Evolutionary conservation across 2,888 invertebrate species (phyloP), one percentile per base, ranked within the genome.

Genomic region (Drosophila trichaetosa): DNA sequence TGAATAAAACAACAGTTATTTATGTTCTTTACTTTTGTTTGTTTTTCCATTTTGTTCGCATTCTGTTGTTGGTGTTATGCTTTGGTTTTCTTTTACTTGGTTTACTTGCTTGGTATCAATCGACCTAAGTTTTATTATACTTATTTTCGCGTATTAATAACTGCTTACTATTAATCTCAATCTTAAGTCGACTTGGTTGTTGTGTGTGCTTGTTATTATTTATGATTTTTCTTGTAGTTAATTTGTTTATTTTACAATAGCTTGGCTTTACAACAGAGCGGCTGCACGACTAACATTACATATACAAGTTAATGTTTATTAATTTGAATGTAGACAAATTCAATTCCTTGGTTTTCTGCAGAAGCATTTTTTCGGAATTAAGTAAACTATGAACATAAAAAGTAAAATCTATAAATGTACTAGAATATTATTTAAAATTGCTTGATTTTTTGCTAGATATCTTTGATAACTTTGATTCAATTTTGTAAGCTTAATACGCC

Each of bases 1-100:
- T 79, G 66, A 86, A 82, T 82, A 83, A 86, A 86, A 82, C 82
- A 86, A 81, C 84, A 73, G 82, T 86, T 86, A 87, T 86, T 87
- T 87, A 86, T 83, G 79, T 77, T 82, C 73, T 73, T 76, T 78
- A 75, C 65, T 67, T 77, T 77, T 73, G 67, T 80, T 80, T 65
- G 58, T 66, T 76, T 82, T 69, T 59, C 36, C 71, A 60, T 66
- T 76, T 76, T 72, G 72, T 60, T 74, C 18, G 68, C 73, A 61
- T 54, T 80, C 71, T 68, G 56, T 63, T 68, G 69, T 63, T 34
- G 38, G 31, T 76, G 71, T 63, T 63, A 65, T 18, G 66, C 74
- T 54, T 79, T 74, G 71, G 54, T 60, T 67, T 71, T 58, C 24
- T 48, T 46, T 49, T n/a, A n/a, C 52, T 48, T 53, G 18, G 18